Base-by-base conservation (phyloP, 2,113 vertebrate species). In the Prunella fulvescens region DNA sequence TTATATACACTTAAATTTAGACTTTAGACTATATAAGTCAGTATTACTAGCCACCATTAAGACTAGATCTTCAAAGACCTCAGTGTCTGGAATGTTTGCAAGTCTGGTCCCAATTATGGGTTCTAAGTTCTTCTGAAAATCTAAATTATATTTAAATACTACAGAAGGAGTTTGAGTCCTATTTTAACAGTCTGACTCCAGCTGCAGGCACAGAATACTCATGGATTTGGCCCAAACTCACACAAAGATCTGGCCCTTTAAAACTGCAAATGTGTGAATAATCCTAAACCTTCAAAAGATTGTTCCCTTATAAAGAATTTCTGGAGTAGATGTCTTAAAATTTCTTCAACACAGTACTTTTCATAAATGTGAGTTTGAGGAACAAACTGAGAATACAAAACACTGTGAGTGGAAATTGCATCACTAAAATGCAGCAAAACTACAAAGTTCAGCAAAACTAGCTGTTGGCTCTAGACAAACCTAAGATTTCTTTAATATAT, bases 111-210 rank as follows among this genome's bases (percentile, higher is more conserved):
- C 81, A 91, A 2, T 92, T 88, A 95, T 76, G 77, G 40, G 69
- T 81, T 89, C 69, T 83, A 83, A 71, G 64, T 73, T 84, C 76
- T 86, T 88, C 80, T 88, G 88, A 94, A 96, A 95, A 97, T 95
- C 80, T 85, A 60, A 88, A 74, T 95, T 81, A 35, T 39, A 72
- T 91, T 87, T 93, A 78, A 91, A 93, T 87, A 82, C 58, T 83
- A 58, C 42, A 91, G 56, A 76, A 91, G 50, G 72, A 84, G 22
- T n/a, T 91, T 53, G 47, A 92, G 26, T 48, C 78, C 91, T 88
- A 74, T 78, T 95, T 90, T 92, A 80, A 87, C 53, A 78, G 31
- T 37, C 62, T 91, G 64, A 47, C 31, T 92, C 56, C 81, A 88
- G 65, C 70, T 91, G 24, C 70, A 87, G 56, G 22, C 81, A 76